A percentile compares a stretch with the other conserved stretches of the same genome.
These are phyloP conservation scores for Aspidapion aeneum DNA, from an alignment of 2,888 invertebrate genomes.

Conservation along the genomic window DNA sequence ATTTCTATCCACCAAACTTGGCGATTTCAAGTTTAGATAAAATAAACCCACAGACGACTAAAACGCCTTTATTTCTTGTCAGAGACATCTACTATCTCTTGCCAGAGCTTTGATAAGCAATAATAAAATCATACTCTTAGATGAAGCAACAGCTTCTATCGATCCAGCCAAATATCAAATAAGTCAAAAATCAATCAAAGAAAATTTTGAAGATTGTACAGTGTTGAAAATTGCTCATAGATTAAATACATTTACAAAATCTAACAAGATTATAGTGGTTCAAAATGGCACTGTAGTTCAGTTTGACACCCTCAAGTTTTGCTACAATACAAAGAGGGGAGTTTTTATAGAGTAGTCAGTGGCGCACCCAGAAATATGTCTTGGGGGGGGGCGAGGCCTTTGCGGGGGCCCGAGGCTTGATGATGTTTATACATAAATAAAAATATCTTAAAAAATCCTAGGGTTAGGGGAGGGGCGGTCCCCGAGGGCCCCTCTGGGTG, in stretches of 20 bases:
- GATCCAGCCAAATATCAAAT: conserved; percentile 73
- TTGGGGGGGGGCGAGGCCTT: no score
- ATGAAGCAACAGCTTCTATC: conserved; percentile 82
- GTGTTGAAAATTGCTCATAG: conserved; percentile 83
- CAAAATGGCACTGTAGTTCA: conserved; percentile 71
- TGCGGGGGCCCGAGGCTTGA: conserved; percentile 52
- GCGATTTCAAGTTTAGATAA: conserved; percentile 60
- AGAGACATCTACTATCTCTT: conserved; percentile 67
- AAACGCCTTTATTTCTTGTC: conserved; percentile 49
- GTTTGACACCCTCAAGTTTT: conserved; percentile 64
- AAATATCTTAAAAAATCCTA: no score
- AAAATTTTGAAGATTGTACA: conserved; percentile 70
- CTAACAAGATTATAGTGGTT: conserved; percentile 77
- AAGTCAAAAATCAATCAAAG: conserved; percentile 71
- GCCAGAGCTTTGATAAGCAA: conserved; percentile 58
- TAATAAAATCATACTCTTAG: conserved; percentile 40
- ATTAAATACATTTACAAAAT: conserved; percentile 81
- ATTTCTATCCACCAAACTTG: no score
- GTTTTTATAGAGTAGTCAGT: conserved; percentile 52
- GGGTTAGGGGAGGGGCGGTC: conserved; percentile 65
- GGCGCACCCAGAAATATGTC: no score
- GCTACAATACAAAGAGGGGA: conserved; percentile 51
- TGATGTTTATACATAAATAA: no score
- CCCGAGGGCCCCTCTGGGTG: no score
- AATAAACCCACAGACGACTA: conserved; percentile 59